Evolutionary conservation across 2,113 vertebrate genomes (phyloP).

Genomic region (Forbesichthys papilliferus): DNA sequence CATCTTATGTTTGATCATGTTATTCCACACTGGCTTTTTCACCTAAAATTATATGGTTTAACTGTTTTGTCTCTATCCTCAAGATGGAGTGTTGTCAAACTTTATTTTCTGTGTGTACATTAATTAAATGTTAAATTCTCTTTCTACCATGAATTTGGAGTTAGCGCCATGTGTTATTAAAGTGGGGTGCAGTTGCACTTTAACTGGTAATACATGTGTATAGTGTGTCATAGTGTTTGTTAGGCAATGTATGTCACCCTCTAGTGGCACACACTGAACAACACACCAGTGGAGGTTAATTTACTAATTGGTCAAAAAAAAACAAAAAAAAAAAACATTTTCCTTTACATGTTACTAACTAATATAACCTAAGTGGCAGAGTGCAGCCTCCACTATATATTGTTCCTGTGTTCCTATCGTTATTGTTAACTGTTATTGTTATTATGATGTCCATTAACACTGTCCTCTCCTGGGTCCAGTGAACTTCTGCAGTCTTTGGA

Average conservation of each 20-base stretch:
- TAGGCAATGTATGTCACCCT: constrained; percentile 38
- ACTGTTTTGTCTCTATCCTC: no score
- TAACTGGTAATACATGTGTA: no score
- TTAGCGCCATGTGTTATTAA: not conserved
- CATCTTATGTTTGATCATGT: no score
- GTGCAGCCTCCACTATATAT: not conserved
- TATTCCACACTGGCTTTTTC: not conserved
- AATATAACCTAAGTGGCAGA: not conserved
- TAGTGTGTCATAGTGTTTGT: not conserved
- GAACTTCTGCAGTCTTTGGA: constrained; percentile 90
- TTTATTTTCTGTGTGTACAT: not conserved
- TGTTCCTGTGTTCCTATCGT: no score
- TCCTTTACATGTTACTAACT: not conserved
- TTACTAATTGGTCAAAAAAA: no score
- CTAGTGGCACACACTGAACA: constrained; percentile 31
- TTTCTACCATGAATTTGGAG: not conserved
- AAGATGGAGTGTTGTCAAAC: no score
- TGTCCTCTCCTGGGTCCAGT: constrained; percentile 64
- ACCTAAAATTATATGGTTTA: not conserved
- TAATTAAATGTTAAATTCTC: constrained; percentile 2
- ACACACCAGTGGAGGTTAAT: no score
- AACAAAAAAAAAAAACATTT: no score
- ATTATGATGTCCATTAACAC: not conserved
- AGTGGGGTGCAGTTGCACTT: no score
- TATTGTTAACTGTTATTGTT: no score